A percentile compares a stretch with the other conserved stretches of the same genome.
Evolutionary conservation across 2,797 vertebrate species (phyloP).

Genomic region (Clarias fuscus): DNA sequence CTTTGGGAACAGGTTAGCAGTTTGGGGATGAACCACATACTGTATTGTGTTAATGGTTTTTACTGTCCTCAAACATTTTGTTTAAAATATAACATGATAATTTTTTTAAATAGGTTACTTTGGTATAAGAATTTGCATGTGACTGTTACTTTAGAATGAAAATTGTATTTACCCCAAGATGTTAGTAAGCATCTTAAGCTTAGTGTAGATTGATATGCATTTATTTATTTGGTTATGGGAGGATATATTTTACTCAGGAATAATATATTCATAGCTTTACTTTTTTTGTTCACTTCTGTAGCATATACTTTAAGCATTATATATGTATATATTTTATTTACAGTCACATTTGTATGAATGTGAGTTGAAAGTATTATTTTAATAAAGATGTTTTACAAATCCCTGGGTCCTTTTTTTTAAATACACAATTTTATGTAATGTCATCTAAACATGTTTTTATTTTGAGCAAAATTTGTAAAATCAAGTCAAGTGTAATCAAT

Average conservation of each 20-base stretch:
- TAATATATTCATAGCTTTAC: conserved; percentile 7
- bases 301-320: background rate
- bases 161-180: background rate
- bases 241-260: conserved; percentile 21
- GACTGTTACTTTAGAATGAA: background rate
- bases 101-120: background rate
- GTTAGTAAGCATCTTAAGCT: background rate
- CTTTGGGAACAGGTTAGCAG: background rate
- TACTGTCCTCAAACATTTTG: background rate
- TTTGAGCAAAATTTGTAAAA: background rate
- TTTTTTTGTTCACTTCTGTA: background rate
- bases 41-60: too few species aligned
- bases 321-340: too few species aligned
- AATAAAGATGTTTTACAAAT: conserved; percentile 40
- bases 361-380: background rate
- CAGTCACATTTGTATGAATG: background rate
- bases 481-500: background rate
- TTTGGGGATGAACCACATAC: background rate
- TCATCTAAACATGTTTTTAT: background rate
- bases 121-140: background rate
- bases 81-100: background rate
- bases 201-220: background rate
- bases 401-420: background rate
- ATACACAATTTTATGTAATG: background rate
- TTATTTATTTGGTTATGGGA: conserved; percentile 40